A percentile compares a stretch with the other conserved stretches of the same genome.
Conservation (phyloP, 1,140 invertebrate genomes). For the Gryllus bimaculatus region DNA sequence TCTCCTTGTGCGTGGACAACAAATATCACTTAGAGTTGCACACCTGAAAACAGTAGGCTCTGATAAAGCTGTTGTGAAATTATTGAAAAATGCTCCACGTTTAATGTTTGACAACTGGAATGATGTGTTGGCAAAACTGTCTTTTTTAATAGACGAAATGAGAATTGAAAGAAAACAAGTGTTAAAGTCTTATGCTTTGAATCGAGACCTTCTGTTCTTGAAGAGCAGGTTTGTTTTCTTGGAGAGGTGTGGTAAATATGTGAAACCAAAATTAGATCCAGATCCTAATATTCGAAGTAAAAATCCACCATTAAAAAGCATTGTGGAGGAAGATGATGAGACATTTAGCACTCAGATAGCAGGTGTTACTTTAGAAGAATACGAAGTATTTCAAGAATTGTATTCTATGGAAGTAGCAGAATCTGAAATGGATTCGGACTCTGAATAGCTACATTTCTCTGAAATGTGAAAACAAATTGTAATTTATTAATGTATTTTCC, state of each 20-base stretch:
- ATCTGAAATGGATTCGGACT: background rate
- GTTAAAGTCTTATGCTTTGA: background rate
- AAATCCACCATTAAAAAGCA: background rate
- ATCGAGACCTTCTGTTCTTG: background rate
- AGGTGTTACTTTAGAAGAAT: background rate
- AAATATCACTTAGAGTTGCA: background rate
- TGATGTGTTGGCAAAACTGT: background rate
- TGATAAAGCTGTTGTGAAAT: background rate
- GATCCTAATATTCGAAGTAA: background rate
- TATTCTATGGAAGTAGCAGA: background rate
- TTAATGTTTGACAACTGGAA: background rate
- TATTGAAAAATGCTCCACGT: background rate
- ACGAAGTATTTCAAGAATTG: background rate
- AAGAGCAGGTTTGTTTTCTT: background rate
- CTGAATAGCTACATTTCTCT: background rate
- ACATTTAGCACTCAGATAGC: background rate
- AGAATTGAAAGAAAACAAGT: background rate
- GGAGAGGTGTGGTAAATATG: background rate
- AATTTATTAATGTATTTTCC: too few relatives aligned
- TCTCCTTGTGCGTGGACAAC: background rate
- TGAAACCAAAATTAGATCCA: background rate
- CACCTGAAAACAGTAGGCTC: background rate
- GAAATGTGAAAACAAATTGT: too few relatives aligned
- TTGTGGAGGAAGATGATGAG: background rate
- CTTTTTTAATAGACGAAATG: background rate